Evolutionary conservation across 2,113 vertebrate genomes (phyloP).

Genomic region (Pangasianodon gigas): DNA sequence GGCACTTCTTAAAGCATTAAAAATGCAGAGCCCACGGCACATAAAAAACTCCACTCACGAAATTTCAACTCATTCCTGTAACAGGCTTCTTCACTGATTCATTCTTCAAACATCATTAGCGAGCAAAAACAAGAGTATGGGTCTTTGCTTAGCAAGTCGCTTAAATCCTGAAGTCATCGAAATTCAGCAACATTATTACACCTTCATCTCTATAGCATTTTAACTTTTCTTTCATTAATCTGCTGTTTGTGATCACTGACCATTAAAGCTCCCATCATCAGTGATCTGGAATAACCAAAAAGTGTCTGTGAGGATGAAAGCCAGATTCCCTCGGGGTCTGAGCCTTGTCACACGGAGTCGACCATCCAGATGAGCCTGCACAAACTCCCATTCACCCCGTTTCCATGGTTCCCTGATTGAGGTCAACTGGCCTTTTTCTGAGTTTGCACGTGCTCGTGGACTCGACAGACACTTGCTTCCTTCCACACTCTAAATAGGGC

Average conservation of each 20-base stretch:
- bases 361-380: conserved; percentile 36
- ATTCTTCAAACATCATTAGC: neutral
- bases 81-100: neutral
- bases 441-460: conserved; percentile 60
- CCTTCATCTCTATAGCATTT: neutral
- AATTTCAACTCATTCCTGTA: neutral
- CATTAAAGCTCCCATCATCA: neutral
- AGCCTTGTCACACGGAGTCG: neutral
- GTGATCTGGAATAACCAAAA: neutral
- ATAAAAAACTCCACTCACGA: neutral
- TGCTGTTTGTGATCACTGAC: neutral
- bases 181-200: neutral
- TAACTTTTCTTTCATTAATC: neutral
- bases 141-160: neutral
- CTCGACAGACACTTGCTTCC: conserved; percentile 64
- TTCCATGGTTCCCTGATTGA: conserved; percentile 68
- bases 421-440: conserved; percentile 64
- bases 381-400: conserved; percentile 47
- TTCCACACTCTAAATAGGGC: conserved; percentile 57
- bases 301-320: conserved; percentile 12
- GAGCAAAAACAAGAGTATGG: neutral
- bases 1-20: too few species aligned
- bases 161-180: neutral
- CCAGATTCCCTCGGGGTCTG: neutral
- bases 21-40: too few species aligned